Base-by-base conservation (phyloP, 2,797 vertebrate genomes). In the Orientallactaga sibirica region DNA sequence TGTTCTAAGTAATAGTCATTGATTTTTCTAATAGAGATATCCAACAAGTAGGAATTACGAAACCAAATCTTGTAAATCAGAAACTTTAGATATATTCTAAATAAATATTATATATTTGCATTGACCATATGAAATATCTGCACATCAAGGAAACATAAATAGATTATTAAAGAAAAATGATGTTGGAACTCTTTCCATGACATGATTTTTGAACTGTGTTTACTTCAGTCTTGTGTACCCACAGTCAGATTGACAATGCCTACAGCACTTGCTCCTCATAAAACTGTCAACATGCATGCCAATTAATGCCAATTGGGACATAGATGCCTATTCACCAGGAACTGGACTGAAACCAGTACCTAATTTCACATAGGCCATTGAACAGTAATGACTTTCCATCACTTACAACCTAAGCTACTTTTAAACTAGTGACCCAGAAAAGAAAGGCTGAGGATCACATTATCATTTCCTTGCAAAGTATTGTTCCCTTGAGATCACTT, bases 361-460 rank as follows among this genome's bases (percentile, higher is more conserved):
- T 96, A 95, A 93, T 93, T 97, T 91, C 92, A 93, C 71, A 93
- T 70, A 95, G 74, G 67, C 81, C 82, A 85, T 95, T 91, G 94
- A 94, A 73, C 48, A 90, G 67, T 93, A 96, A 96, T 96, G 89
- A 85, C 81, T 93, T 95, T 88, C 81, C 41, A 82, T 92, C 95
- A 92, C 66, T 93, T 91, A 86, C 71, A 94, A 92, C 78, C 62
- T 66, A 66, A 91, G 29, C 81, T 82, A 91, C 78, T 89, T 97
- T 96, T 68, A 91, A 94, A 64, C 0, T 1, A 61, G 55, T 94
- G 92, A 97, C 96, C 5, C 22, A 91, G 5, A 33, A 83, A 48
- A 92, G 64, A 92, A 97, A 96, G 75, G 19, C 27, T 91, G 27
- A 94, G 71, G 90, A 91, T 93, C 80, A 80, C 48, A 90, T 95